Evolutionary conservation across 2,797 vertebrate genomes (phyloP), one percentile per base, ranked within the genome.

Genomic region (Halcyon chelicuti): DNA sequence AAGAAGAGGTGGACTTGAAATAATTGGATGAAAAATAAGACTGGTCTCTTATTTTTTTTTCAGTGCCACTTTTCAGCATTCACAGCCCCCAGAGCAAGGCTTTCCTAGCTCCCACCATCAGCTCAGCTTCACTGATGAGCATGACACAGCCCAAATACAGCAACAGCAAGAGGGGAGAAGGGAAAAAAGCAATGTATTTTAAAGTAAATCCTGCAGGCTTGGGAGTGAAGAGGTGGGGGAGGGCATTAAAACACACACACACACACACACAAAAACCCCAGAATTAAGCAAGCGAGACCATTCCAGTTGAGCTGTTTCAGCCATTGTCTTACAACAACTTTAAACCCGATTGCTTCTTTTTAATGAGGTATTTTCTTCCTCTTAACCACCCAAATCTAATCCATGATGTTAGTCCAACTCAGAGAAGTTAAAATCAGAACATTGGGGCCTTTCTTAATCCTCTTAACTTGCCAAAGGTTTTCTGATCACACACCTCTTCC

Each of bases 321-420:
- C 81, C 93, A 96, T 96, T 96, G 94, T 96, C 91, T 97, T 93
- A 84, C 90, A 92, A 95, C 94, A 96, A 95, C 96, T 89, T 97
- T 94, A 92, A 96, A 96, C 96, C 75, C 72, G 93, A 95, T 95
- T 93, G 90, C 93, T 96, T 82, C 88, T 95, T 95, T 94, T 96
- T 97, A 97, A 97, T 97, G 96, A 97, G 96, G 94, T 84, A 96
- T 96, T 97, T 97, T 97, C 95, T 90, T 97, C 94, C 83, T 95
- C 94, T 93, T 96, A 96, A 86, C 96, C 95, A 95, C 96, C 96
- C 97, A 97, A 92, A 95, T 90, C 94, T 97, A 97, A 97, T 97
- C 96, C 95, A 96, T 40, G 70, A 94, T 93, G 84, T 77, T 86
- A 77, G 83, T 58, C 91, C 86, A 92, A 81, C 82, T 95, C 73